Evolutionary conservation across 2,113 vertebrate genomes (phyloP).

Genomic region (Charina bottae): DNA sequence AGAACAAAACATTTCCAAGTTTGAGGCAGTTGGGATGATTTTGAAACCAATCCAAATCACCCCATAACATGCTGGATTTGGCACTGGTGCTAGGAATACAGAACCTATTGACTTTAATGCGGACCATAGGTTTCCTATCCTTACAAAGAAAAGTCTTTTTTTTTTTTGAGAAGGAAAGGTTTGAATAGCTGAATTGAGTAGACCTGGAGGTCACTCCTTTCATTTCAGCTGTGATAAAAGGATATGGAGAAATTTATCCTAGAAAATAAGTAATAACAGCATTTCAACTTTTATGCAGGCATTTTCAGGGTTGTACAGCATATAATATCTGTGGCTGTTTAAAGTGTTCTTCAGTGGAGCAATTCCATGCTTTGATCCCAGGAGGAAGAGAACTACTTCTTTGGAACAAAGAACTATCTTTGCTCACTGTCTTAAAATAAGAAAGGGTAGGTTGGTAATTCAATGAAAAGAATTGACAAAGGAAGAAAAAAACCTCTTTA

Average conservation of each 20-base stretch:
- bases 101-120: too few species aligned
- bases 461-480: neutral
- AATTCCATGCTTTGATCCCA: slow-evolving; percentile 35
- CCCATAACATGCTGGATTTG: too few species aligned
- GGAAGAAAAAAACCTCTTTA: neutral
- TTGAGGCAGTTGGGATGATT: too few species aligned
- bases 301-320: neutral
- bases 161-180: neutral
- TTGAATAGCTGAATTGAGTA: neutral
- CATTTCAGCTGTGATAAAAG: neutral
- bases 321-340: neutral
- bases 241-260: neutral
- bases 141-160: too few species aligned
- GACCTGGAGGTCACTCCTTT: neutral
- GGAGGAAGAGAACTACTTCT: slow-evolving; percentile 14
- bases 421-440: slow-evolving; percentile 18
- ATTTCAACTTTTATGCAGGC: slow-evolving; percentile 38
- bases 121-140: too few species aligned
- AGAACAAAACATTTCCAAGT: too few species aligned
- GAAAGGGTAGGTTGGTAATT: neutral
- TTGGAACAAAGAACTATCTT: slow-evolving; percentile 39
- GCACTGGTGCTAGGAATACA: too few species aligned
- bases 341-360: slow-evolving; percentile 1
- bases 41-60: too few species aligned
- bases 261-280: neutral